phyloP scores from a whole-genome alignment of 1,140 invertebrate species.

The Orchesella cincta region DNA sequence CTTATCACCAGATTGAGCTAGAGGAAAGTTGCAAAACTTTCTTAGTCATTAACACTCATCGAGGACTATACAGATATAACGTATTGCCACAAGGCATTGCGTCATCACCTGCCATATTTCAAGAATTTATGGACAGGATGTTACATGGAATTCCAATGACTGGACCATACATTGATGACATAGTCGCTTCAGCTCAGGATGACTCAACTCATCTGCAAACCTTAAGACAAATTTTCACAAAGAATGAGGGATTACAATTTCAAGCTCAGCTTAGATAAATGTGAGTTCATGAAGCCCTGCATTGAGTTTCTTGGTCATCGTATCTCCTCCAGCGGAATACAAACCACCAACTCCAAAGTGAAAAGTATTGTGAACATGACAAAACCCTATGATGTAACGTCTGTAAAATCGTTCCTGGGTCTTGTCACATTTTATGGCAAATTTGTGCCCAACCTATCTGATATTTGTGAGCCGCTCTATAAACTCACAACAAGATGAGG shows the following conservation, averaged over 20 bases:
- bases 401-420: slow-evolving; percentile 53
- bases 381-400: slow-evolving; percentile 42
- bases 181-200: slow-evolving; percentile 46
- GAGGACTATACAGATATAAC: slow-evolving; percentile 53
- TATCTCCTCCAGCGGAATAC: slow-evolving; percentile 54
- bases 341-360: slow-evolving; percentile 54
- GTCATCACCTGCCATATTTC: slow-evolving; percentile 50
- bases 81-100: slow-evolving; percentile 53
- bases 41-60: slow-evolving; percentile 53
- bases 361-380: slow-evolving; percentile 52
- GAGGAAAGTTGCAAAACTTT: slow-evolving; percentile 51
- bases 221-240: slow-evolving; percentile 49
- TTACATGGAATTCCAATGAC: slow-evolving; percentile 48
- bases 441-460: slow-evolving; percentile 53
- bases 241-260: slow-evolving; percentile 27
- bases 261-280: slow-evolving; percentile 52
- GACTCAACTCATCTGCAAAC: slow-evolving; percentile 44
- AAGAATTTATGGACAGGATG: slow-evolving; percentile 43
- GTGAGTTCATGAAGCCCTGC: slow-evolving; percentile 51
- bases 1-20: slow-evolving; percentile 56
- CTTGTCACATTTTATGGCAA: slow-evolving; percentile 53
- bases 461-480: slow-evolving; percentile 47
- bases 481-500: slow-evolving; percentile 41
- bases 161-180: slow-evolving; percentile 52
- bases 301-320: slow-evolving; percentile 56